Evolutionary conservation across 2,797 vertebrate species (phyloP), one percentile per base, ranked within the genome.

Genomic region (Danio choprae): DNA sequence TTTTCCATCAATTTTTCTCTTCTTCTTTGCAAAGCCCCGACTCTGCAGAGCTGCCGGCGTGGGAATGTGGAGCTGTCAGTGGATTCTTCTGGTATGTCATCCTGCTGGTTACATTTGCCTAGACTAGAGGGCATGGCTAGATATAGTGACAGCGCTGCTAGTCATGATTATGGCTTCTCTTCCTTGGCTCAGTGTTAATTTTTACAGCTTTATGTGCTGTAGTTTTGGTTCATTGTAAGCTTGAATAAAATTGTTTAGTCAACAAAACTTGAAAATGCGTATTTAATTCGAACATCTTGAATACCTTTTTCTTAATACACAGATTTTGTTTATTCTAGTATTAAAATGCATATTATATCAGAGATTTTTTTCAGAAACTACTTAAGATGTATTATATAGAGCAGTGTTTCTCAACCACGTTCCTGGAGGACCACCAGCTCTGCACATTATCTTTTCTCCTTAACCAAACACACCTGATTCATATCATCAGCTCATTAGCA

Each of bases 21-120:
- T 51, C 48, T 13, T 50, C 29, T 41, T 38, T 58, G 38, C 43
- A 65, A 68, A 38, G 6, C 20, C 41, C 20, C 18, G 6, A 10
- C 76, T 70, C 29, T 12, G 13, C 29, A 53, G 29, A 59, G 53
- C 56, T 71, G 36, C 44, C 2, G 12, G 67, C 67, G 18, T 71
- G 65, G 46, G 67, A 70, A 71, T 79, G 77, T 71, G 46, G 44
- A 79, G 65, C 77, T 79, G 77, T 79, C 77, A 79, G 44, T 41
- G 36, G 53, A n/a, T 62, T 79, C 67, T 51, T 71, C 67, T 60
- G 43, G 55, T 50, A 16, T 70, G 77, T 51, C 65, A 69, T 71
- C 56, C 44, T 65, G 51, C 44, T 53, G 67, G 56, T 79, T 70
- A 79, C 40, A 63, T 18, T 79, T 79, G 55, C 56, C 77, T 60